These are phyloP conservation scores for Chloropsis cyanopogon DNA, from an alignment of 2,113 vertebrate genomes.

Conservation along the genomic window DNA sequence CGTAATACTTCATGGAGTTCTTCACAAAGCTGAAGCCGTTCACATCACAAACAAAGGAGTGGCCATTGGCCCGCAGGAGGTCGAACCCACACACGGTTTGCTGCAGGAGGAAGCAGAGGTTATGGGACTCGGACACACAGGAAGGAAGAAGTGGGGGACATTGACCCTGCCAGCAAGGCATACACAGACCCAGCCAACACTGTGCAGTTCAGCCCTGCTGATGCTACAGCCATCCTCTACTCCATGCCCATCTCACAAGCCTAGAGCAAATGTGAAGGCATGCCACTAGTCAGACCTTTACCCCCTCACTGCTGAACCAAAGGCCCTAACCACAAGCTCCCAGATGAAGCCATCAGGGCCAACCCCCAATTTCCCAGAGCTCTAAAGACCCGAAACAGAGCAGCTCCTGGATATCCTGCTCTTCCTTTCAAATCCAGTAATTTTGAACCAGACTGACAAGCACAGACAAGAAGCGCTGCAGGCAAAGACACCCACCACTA, in stretches of 20 bases:
- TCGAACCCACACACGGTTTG: constrained; percentile 98
- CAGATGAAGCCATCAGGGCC: neutral
- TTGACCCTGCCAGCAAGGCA: neutral
- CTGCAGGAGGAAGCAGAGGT: constrained; percentile 66
- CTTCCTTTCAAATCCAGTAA: neutral
- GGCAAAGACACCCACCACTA: neutral
- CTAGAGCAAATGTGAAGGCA: neutral
- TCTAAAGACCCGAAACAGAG: neutral
- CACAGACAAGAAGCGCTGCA: neutral
- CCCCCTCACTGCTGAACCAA: neutral
- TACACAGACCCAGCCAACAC: neutral
- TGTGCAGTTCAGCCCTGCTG: neutral
- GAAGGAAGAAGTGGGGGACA: neutral
- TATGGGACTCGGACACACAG: neutral
- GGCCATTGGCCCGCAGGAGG: constrained; percentile 92
- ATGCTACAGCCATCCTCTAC: neutral
- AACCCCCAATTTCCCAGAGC: neutral
- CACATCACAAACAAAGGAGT: constrained; percentile 96
- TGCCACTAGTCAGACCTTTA: neutral
- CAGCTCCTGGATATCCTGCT: neutral
- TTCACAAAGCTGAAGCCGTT: constrained; percentile 99
- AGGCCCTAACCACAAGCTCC: neutral
- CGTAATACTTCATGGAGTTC: constrained; percentile 99
- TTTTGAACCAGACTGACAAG: neutral
- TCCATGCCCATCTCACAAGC: neutral